phyloP scores from a whole-genome alignment of 2,888 invertebrate species.

The Parnassius mnemosyne region DNA sequence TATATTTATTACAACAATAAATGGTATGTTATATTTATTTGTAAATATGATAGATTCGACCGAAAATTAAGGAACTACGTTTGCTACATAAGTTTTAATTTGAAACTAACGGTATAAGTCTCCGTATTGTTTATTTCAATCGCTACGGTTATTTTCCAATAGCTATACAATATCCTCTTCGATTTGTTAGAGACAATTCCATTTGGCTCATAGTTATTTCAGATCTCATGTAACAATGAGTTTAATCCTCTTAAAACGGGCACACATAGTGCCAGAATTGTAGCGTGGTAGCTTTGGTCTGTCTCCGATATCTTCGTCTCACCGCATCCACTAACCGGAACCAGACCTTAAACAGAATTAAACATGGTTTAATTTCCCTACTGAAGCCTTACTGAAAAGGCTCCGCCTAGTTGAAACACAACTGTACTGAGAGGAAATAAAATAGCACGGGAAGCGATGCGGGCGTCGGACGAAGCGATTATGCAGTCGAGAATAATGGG shows the following conservation, averaged over 20 bases:
- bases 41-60: too few species aligned
- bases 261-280: conserved; percentile 75
- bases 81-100: background rate
- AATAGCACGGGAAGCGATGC: conserved; percentile 79
- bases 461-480: conserved; percentile 80
- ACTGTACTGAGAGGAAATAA: conserved; percentile 77
- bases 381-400: conserved; percentile 61
- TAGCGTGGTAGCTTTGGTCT: conserved; percentile 75
- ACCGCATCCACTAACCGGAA: conserved; percentile 67
- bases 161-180: conserved; percentile 41
- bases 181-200: conserved; percentile 64
- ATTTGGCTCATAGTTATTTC: conserved; percentile 66
- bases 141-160: conserved; percentile 20
- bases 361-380: conserved; percentile 78
- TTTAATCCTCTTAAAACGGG: conserved; percentile 78
- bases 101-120: conserved; percentile 1
- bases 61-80: background rate
- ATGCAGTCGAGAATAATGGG: conserved; percentile 81
- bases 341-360: conserved; percentile 76
- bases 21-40: too few species aligned
- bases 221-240: conserved; percentile 74
- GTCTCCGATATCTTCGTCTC: conserved; percentile 70
- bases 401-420: conserved; percentile 73
- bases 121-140: conserved; percentile 10
- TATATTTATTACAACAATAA: too few species aligned